phyloP scores from a whole-genome alignment of 2,113 vertebrate genomes.

The Piliocolobus tephrosceles region DNA sequence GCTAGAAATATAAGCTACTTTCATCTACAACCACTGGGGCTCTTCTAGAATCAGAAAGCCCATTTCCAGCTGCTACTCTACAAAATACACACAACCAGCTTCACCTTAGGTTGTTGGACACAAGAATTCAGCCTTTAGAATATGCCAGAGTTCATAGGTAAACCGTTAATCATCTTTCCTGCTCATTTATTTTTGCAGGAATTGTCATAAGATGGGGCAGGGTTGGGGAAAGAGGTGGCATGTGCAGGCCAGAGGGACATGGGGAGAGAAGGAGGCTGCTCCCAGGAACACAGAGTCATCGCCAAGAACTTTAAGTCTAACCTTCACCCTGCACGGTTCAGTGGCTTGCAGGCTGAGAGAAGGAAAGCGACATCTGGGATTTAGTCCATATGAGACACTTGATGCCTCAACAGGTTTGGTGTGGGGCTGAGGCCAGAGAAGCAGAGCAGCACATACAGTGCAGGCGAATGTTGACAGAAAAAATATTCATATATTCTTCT shows the following conservation, averaged over 20 bases:
- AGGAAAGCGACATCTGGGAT: conserved; percentile 63
- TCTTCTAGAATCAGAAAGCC: neutral
- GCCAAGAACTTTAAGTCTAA: conserved; percentile 58
- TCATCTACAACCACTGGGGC: neutral
- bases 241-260: neutral
- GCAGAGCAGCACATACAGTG: neutral
- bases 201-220: neutral
- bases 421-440: conserved; percentile 50
- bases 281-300: neutral
- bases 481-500: neutral
- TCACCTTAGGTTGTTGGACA: neutral
- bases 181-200: conserved; percentile 29
- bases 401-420: conserved; percentile 47
- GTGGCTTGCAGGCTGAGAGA: conserved; percentile 38
- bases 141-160: conserved; percentile 24
- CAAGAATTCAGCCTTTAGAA: neutral
- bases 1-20: neutral
- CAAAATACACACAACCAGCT: neutral
- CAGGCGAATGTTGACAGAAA: neutral
- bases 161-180: neutral
- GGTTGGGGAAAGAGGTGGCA: neutral
- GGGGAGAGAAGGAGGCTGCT: conserved; percentile 20
- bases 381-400: conserved; percentile 52
- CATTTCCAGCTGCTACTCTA: neutral
- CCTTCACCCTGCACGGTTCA: conserved; percentile 59